Percentiles rank a stretch among this genome's conserved stretches.
These are phyloP conservation scores for Passer montanus DNA, from an alignment of 2,113 vertebrate genomes.

Conservation along the genomic window DNA sequence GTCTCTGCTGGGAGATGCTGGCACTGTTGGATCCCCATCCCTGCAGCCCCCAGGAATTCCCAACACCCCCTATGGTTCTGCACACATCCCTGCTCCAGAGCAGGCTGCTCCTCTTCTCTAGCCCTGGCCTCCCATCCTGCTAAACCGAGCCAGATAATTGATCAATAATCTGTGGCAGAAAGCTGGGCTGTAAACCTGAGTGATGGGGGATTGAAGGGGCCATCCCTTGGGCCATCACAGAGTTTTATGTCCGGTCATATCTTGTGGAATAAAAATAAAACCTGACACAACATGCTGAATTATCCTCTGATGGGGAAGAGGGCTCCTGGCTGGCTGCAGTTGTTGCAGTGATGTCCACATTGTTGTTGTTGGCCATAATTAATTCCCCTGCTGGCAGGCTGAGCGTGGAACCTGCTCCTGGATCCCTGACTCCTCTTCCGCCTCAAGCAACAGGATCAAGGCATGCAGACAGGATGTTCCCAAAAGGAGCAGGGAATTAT, in stretches of 20 bases:
- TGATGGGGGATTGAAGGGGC: not conserved
- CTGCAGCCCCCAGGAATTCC: not conserved
- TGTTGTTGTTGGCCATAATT: not conserved
- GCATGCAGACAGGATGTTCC: accelerated
- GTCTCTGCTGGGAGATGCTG: not conserved
- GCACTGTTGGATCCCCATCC: not conserved
- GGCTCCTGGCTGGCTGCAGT: not conserved
- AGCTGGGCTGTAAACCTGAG: not conserved
- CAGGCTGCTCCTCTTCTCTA: not conserved
- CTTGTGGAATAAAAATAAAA: not conserved
- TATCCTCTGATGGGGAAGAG: not conserved
- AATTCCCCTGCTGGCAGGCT: not conserved
- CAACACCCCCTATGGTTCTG: accelerated
- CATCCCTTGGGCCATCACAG: not conserved
- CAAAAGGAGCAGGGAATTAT: not conserved
- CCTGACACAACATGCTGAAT: not conserved
- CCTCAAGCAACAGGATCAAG: not conserved
- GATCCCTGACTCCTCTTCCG: not conserved
- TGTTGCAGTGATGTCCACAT: not conserved
- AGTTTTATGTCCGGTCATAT: not conserved
- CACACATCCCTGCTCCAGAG: not conserved
- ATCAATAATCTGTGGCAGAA: not conserved
- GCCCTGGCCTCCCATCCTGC: not conserved
- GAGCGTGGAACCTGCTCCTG: not conserved
- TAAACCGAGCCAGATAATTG: not conserved